phyloP scores from a whole-genome alignment of 2,797 vertebrate genomes.

The Pipistrellus pygmaeus region DNA sequence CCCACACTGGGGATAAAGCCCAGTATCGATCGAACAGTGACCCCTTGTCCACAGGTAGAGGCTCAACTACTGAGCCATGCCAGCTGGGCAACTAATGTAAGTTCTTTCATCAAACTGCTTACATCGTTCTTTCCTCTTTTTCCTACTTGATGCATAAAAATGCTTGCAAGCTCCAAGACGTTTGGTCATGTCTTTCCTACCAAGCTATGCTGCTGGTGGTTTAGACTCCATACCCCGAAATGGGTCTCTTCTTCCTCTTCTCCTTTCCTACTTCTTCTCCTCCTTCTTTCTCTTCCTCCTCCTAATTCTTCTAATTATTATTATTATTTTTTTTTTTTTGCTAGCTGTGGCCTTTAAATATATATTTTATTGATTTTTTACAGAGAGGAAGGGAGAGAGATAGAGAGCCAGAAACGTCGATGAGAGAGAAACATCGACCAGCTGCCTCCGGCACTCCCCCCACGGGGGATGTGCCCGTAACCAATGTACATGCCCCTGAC shows the following conservation, averaged over 20 bases:
- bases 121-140: background rate
- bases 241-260: background rate
- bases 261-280: background rate
- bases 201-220: background rate
- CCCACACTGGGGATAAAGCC: too few species aligned
- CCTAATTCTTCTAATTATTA: background rate
- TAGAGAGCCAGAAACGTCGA: too few species aligned
- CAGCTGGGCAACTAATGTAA: background rate
- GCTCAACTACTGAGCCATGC: too few species aligned
- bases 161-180: background rate
- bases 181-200: background rate
- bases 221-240: background rate
- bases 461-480: too few species aligned
- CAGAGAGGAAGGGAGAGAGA: too few species aligned
- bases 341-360: background rate
- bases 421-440: too few species aligned
- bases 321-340: background rate
- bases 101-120: background rate
- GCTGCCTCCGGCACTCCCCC: too few species aligned
- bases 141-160: background rate
- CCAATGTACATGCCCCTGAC: too few species aligned
- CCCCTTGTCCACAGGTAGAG: too few species aligned
- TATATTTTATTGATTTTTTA: too few species aligned
- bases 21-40: too few species aligned
- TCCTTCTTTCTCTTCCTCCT: background rate